Conservation (phyloP, 1,140 invertebrate species). For the Amyelois transitella region DNA sequence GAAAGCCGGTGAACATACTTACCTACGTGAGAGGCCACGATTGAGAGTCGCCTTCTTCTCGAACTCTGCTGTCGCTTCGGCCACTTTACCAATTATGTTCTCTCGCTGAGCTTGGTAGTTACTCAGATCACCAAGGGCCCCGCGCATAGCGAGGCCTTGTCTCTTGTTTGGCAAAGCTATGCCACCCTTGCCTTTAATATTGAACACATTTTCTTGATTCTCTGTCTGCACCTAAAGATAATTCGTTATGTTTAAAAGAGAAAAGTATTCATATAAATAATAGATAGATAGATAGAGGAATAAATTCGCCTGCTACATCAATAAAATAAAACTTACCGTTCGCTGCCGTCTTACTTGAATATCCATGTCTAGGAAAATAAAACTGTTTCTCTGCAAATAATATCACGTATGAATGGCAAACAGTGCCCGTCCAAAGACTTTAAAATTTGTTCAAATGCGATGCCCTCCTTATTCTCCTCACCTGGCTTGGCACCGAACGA, state of each 20-base stretch:
- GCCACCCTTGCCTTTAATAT: constrained; percentile 38
- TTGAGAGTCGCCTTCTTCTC: constrained; percentile 46
- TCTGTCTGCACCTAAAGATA: constrained; percentile 32
- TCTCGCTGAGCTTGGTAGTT: constrained; percentile 47
- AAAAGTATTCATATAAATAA: no score
- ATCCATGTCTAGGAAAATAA: constrained; percentile 40
- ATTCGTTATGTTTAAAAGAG: no score
- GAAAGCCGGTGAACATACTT: neutral
- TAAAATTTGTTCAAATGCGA: neutral
- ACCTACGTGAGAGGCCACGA: constrained; percentile 22
- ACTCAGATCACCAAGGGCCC: constrained; percentile 54
- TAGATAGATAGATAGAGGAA: no score
- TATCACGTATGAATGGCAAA: neutral
- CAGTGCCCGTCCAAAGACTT: neutral
- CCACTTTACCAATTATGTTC: constrained; percentile 38
- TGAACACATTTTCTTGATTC: constrained; percentile 55
- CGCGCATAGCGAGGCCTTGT: constrained; percentile 39
- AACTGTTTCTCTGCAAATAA: constrained; percentile 1
- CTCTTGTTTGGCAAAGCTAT: constrained; percentile 37
- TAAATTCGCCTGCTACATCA: neutral
- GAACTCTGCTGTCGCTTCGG: constrained; percentile 36
- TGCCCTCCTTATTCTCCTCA: neutral
- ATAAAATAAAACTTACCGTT: constrained; percentile 30
- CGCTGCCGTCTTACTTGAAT: constrained; percentile 38
- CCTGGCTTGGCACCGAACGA: neutral